Evolutionary conservation across 1,140 invertebrate genomes (phyloP).

Genomic region (Panagrolaimus sp.): DNA sequence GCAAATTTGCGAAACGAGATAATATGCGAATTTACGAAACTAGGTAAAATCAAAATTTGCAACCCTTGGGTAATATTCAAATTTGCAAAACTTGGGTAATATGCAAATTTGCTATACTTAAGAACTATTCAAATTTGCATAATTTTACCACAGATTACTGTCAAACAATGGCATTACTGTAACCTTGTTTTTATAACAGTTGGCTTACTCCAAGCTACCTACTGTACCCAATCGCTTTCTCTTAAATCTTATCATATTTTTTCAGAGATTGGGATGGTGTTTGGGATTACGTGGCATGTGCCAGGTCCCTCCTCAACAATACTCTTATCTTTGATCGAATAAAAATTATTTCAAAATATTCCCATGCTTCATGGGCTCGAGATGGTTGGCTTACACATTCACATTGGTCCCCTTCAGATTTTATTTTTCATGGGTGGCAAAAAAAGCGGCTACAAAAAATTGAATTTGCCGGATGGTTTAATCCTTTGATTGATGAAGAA

Average conservation of each 20-base stretch:
- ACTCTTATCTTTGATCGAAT: conserved; percentile 29
- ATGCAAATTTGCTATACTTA: no score
- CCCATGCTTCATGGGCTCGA: conserved; percentile 32
- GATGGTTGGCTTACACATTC: conserved; percentile 41
- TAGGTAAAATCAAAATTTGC: no score
- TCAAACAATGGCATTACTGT: no score
- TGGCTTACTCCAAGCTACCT: no score
- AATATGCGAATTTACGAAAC: no score
- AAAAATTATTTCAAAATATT: conserved; percentile 12
- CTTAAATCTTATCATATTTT: conserved; percentile 1
- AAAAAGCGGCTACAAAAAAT: background rate
- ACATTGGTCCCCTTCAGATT: conserved; percentile 27
- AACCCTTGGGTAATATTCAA: no score
- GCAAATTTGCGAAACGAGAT: no score
- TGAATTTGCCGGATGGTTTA: background rate
- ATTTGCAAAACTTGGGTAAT: no score
- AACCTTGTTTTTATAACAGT: no score
- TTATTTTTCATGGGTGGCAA: conserved; percentile 29
- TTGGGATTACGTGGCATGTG: conserved; percentile 34
- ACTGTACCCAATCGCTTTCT: background rate
- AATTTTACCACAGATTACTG: no score
- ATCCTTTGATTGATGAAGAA: background rate
- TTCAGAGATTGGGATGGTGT: conserved; percentile 33
- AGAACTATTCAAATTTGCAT: no score
- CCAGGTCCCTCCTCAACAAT: conserved; percentile 33